Percentiles rank a stretch among this genome's conserved stretches.
phyloP scores from a whole-genome alignment of 2,797 vertebrate species.

The Paramormyrops hopkinsi region DNA sequence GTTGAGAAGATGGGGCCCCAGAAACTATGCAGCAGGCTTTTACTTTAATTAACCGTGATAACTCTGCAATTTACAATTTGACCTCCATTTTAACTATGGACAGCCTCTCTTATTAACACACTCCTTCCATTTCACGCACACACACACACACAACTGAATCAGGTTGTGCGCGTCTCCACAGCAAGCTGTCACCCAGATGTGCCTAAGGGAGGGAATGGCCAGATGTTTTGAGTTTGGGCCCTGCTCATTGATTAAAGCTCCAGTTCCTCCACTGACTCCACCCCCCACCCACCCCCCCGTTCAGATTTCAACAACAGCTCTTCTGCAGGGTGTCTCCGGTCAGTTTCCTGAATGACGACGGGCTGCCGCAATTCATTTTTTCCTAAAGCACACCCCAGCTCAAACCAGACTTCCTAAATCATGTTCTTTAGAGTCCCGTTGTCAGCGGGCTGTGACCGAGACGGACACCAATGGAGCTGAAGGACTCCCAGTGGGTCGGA shows the following conservation, averaged over 20 bases:
- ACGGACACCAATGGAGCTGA: background rate
- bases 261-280: background rate
- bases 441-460: background rate
- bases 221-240: constrained; percentile 15
- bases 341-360: background rate
- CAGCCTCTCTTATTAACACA: background rate
- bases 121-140: background rate
- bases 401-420: background rate
- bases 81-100: background rate
- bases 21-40: background rate
- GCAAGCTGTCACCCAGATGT: constrained; percentile 15
- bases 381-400: background rate
- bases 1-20: background rate
- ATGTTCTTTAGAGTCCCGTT: background rate
- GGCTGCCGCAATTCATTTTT: background rate
- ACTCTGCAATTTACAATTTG: background rate
- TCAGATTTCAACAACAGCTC: constrained; percentile 3
- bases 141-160: background rate
- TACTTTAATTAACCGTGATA: background rate
- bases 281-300: background rate
- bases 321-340: background rate
- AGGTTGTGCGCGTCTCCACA: background rate
- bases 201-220: background rate
- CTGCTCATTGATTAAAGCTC: constrained; percentile 14
- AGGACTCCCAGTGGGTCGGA: background rate